A percentile compares a stretch with the other conserved stretches of the same genome.
Evolutionary conservation across 2,888 invertebrate genomes (phyloP).

Genomic region (Lycia hirtaria): DNA sequence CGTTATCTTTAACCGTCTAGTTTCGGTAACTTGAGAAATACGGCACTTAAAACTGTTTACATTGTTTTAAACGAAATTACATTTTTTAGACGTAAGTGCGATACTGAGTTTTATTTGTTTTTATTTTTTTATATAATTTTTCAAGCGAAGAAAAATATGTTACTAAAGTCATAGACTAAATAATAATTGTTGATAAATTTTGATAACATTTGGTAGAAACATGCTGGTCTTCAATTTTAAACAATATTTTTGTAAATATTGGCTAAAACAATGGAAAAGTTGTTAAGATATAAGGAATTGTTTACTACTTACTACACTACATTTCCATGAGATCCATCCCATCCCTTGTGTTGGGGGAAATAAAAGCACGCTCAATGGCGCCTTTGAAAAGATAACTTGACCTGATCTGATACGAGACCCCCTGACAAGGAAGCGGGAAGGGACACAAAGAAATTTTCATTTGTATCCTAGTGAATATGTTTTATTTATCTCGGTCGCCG

Average conservation of each 20-base stretch:
- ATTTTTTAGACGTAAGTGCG: background rate
- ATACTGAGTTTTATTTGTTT: too few species aligned
- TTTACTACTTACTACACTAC: background rate
- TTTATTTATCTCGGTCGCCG: constrained; percentile 13
- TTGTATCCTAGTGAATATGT: constrained; percentile 8
- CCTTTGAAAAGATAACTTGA: constrained; percentile 43
- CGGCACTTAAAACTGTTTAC: too few species aligned
- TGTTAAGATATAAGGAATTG: background rate
- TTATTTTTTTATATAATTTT: too few species aligned
- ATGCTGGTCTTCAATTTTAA: too few species aligned
- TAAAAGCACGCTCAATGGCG: constrained; percentile 36
- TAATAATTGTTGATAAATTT: too few species aligned
- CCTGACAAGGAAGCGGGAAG: constrained; percentile 33
- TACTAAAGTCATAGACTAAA: background rate
- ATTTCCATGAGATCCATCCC: constrained; percentile 18
- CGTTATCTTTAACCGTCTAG: constrained; percentile 4
- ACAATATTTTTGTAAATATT: too few species aligned
- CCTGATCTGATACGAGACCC: constrained; percentile 41
- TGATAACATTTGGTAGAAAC: too few species aligned
- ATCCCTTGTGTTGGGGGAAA: constrained; percentile 28
- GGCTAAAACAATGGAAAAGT: too few species aligned
- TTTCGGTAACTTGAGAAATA: constrained; percentile 1
- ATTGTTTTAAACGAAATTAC: background rate
- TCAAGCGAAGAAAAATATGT: background rate
- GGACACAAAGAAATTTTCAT: constrained; percentile 26